Percentiles rank a stretch among this genome's conserved stretches.
phyloP scores from a whole-genome alignment of 2,797 vertebrate species.

The Enteromius fasciolatus region DNA sequence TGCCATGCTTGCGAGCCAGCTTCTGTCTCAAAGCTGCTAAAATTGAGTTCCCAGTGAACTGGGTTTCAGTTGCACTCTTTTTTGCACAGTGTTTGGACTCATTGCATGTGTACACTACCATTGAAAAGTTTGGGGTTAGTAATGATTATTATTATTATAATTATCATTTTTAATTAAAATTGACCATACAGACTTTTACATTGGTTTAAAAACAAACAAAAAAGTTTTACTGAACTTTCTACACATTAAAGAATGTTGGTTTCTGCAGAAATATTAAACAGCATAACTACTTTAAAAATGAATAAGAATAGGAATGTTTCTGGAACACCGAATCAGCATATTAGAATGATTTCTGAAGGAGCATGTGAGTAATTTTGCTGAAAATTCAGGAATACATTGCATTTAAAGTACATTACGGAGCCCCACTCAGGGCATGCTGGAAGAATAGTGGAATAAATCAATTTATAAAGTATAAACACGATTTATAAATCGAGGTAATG shows the following conservation, averaged over 20 bases:
- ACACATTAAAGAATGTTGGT: background rate
- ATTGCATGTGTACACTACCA: constrained; percentile 10
- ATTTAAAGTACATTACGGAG: background rate
- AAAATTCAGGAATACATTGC: background rate
- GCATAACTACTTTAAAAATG: background rate
- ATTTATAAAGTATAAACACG: too few species aligned
- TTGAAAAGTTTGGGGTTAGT: background rate
- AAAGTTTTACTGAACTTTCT: background rate
- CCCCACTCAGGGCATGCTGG: too few species aligned
- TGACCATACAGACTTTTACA: background rate
- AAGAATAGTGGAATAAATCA: too few species aligned
- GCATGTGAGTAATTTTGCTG: background rate
- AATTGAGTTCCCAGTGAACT: background rate
- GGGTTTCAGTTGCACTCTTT: constrained; percentile 18
- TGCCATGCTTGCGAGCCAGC: constrained; percentile 24
- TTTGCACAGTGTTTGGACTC: background rate
- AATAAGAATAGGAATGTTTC: background rate
- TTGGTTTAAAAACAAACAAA: too few species aligned
- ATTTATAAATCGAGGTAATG: too few species aligned
- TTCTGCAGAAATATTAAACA: background rate
- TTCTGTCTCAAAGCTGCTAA: background rate
- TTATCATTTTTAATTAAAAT: background rate
- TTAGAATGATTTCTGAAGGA: background rate
- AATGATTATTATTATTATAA: too few species aligned
- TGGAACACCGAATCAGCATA: background rate